Evolutionary conservation across 2,797 vertebrate genomes (phyloP), one percentile per base, ranked within the genome.

Genomic region (Trichosurus vulpecula): DNA sequence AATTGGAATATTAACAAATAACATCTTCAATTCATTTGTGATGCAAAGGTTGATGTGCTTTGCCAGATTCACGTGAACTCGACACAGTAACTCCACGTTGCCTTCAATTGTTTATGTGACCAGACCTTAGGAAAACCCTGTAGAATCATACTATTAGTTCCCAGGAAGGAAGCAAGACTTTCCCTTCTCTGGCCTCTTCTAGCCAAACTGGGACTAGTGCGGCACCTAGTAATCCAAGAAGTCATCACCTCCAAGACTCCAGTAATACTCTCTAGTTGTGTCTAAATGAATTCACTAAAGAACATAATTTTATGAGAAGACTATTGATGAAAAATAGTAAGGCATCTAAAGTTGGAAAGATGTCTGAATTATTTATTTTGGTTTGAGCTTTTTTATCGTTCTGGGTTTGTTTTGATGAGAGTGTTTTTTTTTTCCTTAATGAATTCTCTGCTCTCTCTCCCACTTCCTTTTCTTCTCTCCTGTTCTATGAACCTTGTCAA

Each of bases 401-500:
- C 92, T 92, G 52, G 14, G 35, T 1, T 30, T 91, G 53, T 87
- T 87, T 87, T 87, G 74, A 87, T 93, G 30, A 35, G 92, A 92
- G 47, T 57, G 96, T 74, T 52, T 92, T 51, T 87, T 52, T 10
- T 55, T 93, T 91, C 96, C 93, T 29, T 16, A 9, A 61, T 92
- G 61, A 94, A 87, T 95, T 94, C 41, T 90, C 94, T 95, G 25
- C 0, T 94, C 47, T 94, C 61, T 97, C 92, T 96, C 57, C 61
- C 93, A 90, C 52, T 81, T 91, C 92, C 12, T 97, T 96, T 35
- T 92, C 35, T 95, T 95, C 92, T 90, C 87, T 61, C 91, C 66
- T 95, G 95, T 96, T 97, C 97, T 96, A 66, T 94, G 92, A 96
- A 96, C 97, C 98, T 97, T 97, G 91, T 96, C 54, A 94, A 97